Conservation (phyloP, 1,140 invertebrate genomes). For the Eupeodes corollae region DNA sequence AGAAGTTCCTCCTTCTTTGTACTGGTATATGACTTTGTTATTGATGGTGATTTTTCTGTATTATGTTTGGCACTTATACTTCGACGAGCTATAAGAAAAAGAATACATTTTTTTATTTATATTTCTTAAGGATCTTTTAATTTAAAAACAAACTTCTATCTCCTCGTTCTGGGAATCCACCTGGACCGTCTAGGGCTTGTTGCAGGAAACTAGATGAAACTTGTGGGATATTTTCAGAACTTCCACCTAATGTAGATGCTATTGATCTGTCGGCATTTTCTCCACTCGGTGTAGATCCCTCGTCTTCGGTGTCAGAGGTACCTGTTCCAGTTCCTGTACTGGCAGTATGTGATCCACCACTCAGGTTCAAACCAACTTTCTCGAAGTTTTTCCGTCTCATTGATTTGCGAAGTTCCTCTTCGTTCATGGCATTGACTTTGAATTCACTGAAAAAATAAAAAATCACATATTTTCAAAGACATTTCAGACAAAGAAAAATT, state of each 20-base stretch:
- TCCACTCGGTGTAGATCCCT: constrained; percentile 62
- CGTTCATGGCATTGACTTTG: constrained; percentile 77
- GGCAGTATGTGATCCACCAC: constrained; percentile 35
- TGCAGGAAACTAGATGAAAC: constrained; percentile 28
- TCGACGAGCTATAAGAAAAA: constrained; percentile 22
- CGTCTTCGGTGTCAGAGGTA: constrained; percentile 69
- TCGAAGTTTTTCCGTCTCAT: constrained; percentile 57
- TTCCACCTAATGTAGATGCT: constrained; percentile 35
- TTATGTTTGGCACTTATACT: constrained; percentile 38
- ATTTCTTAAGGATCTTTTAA: not conserved
- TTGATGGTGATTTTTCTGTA: constrained; percentile 39
- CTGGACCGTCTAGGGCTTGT: constrained; percentile 33
- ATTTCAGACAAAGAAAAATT: no score
- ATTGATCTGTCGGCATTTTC: constrained; percentile 54
- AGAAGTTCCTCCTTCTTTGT: constrained; percentile 72
- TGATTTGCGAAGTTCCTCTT: constrained; percentile 67
- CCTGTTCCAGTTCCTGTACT: constrained; percentile 57
- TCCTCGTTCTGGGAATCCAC: constrained; percentile 35
- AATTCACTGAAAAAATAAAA: constrained; percentile 51
- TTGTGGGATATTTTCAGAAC: constrained; percentile 32
- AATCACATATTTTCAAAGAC: not conserved
- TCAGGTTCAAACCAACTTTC: constrained; percentile 39
- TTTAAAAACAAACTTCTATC: constrained; percentile 23
- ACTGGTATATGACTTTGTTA: constrained; percentile 45
- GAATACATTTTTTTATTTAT: not conserved